Base-by-base conservation (phyloP, 2,113 vertebrate genomes). In the Pteronura brasiliensis region DNA sequence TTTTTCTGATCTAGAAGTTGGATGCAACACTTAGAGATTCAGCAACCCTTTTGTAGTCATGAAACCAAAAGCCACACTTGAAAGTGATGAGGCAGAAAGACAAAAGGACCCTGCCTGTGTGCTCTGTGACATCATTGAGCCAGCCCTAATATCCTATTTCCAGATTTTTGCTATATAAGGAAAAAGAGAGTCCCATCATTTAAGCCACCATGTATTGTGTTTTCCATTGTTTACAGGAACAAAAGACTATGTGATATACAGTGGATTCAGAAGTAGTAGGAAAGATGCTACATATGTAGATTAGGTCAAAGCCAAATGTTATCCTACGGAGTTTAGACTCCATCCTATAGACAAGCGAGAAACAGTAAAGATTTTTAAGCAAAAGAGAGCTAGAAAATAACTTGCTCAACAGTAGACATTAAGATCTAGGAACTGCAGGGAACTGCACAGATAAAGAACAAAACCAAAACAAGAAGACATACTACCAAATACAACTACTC, bases 31-130 rank as follows among this genome's bases (percentile, higher is more conserved):
- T 74, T 52, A 36, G 76, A 76, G 31, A 88, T 81, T 97, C 13
- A 76, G 12, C 18, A 97, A 31, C 12, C 4, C 15, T 76, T 90
- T 85, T 84, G 39, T 31, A 95, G 27, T 29, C 36, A 80, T 47
- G 74, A 86, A 92, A 91, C 81, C 27, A 77, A 96, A 89, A 96
- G 6, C 9, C n/a, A 15, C 29, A 79, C 87, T 87, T 96, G 34
- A 90, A 61, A 87, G 7, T 55, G 85, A 86, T 17, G 80, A 29
- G 39, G 49, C 9, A 84, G 29, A 29, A 79, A 76, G 83, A 71
- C 34, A 67, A 83, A 93, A 90, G 25, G 17, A 92, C 7, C 1
- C 27, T 63, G 7, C 1, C 36, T 76, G 12, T 47, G 17, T 76
- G 87, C 31, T 36, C 69, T 63, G 18, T 95, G 31, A 18, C 20